Base-by-base conservation (phyloP, 2,113 vertebrate species). In the Rhipidura dahli region DNA sequence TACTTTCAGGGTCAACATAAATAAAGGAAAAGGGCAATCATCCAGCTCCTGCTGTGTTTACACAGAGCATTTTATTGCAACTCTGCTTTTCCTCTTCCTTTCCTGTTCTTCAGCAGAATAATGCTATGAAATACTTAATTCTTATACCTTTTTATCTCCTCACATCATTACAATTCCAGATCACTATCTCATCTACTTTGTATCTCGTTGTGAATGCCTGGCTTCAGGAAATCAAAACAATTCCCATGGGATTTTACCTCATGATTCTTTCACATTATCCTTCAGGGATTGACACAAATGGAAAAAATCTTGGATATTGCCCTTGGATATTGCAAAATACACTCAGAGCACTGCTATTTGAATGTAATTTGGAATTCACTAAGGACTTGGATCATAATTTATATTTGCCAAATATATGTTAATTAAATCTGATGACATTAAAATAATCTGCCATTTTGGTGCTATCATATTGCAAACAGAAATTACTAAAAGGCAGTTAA, bases 391-490 rank as follows among this genome's bases (percentile, higher is more conserved):
- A 75, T 63, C 47, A 72, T 53, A 91, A 76, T 92, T 90, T 91
- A 35, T 92, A 92, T 94, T 86, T 90, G 47, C 33, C 44, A 89
- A 95, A 90, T 96, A 64, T 73, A 96, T 87, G 87, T 51, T 97
- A 97, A 98, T 97, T 96, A 88, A 96, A 97, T 97, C 83, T 96
- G 77, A 94, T 92, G 40, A 92, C 68, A 94, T 92, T 95, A 93
- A 91, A 90, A 86, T 64, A 79, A 91, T 33, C 53, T 89, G 39
- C 31, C 44, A 31, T 92, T 97, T 97, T 95, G 73, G 70, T 94
- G 60, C 20, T 45, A 64, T 85, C 84, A 49, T 92, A 78, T 1
- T 9, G 57, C 31, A 86, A 82, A 90, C 75, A 91, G 64, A 92
- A 94, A 80, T 61, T 2, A 79, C 76, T 64, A 92, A 87, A 96